Conservation (phyloP, 2,888 invertebrate species). For the Machimus rusticus region DNA sequence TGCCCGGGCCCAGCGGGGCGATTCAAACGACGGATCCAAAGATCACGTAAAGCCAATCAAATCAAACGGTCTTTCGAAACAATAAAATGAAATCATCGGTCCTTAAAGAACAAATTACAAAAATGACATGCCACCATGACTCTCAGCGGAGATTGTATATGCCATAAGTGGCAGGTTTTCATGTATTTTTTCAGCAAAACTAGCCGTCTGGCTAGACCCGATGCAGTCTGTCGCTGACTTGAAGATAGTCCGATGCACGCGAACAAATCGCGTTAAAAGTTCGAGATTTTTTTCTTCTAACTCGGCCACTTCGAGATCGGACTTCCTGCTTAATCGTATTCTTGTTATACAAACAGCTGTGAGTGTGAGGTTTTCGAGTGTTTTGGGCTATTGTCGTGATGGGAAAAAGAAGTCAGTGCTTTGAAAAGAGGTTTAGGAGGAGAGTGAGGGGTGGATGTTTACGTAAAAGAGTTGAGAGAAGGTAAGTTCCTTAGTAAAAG, state of each 20-base stretch:
- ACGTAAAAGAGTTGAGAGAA: background rate
- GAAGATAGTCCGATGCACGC: background rate
- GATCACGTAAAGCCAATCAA: constrained; percentile 37
- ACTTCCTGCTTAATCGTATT: background rate
- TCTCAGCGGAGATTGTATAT: background rate
- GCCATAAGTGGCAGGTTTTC: background rate
- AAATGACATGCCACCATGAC: constrained; percentile 4
- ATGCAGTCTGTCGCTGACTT: background rate
- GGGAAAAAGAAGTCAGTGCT: background rate
- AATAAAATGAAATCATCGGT: constrained; percentile 42
- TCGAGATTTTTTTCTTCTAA: background rate
- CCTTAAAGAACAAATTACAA: constrained; percentile 34
- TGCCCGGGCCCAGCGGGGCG: background rate
- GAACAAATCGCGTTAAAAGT: background rate
- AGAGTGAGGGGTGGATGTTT: background rate
- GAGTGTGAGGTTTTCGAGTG: background rate
- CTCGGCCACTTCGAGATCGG: background rate
- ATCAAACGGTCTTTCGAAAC: constrained; percentile 11
- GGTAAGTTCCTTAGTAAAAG: background rate
- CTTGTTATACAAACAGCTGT: background rate
- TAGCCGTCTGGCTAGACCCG: background rate
- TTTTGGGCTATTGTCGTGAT: background rate
- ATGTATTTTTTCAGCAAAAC: background rate
- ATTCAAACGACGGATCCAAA: background rate
- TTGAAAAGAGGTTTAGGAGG: background rate